Base-by-base conservation (phyloP, 2,797 vertebrate species). In the Arnoldichthys spilopterus region DNA sequence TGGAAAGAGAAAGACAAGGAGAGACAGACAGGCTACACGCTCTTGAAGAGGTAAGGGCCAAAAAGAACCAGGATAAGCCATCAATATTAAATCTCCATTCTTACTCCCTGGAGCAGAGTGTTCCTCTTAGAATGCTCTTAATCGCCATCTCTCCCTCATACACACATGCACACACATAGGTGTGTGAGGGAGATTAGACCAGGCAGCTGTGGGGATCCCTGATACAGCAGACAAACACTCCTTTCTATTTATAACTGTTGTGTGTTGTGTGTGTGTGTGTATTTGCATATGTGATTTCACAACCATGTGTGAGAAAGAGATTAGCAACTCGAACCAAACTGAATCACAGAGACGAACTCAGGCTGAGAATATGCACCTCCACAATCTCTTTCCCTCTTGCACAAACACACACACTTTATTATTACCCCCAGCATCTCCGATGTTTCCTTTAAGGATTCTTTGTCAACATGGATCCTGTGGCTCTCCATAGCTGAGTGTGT, bases 391-490 rank as follows among this genome's bases (percentile, higher is more conserved):
- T 22, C 11, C 49, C 37, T 37, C 9, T 3, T 20, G 28, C 34
- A 66, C 16, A 66, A 28, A 37, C 26, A 28, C n/a, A 64, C 16
- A 16, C 18, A 66, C 15, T 79, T 7, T 69, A 32, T 22, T 40
- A 83, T 91, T 89, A 99, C 97, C 94, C 93, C 96, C 16, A 98
- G 91, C 80, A 97, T 89, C 47, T 94, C 92, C 20, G 97, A 98
- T 1, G 92, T 97, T 88, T 85, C 94, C 85, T 91, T 93, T 51
- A 97, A 87, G 61, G 95, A 93, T 16, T 94, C 94, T 84, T 91
- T 93, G 89, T 97, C 92, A 90, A 98, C 94, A 7, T 90, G 89
- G 82, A 98, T 95, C 86, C 64, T 85, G 69, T 94, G 92, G 78
- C 89, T 96, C 90, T 98, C 97, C 96, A 98, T 97, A 76, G 90